Base-by-base conservation (phyloP, 2,888 invertebrate genomes). In the Alsophila aescularia region DNA sequence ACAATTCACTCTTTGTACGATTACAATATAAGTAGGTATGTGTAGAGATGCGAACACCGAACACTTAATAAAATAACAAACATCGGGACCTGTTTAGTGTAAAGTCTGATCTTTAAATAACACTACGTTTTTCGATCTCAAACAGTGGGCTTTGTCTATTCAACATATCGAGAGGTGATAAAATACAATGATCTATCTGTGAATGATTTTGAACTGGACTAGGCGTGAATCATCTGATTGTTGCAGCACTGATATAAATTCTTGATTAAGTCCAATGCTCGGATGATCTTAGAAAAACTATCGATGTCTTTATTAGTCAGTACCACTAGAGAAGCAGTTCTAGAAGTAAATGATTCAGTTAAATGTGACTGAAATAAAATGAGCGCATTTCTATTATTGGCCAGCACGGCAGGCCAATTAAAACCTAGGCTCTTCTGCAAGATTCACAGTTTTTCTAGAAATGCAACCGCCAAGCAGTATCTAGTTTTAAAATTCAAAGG, bases 141-240 rank as follows among this genome's bases (percentile, higher is more conserved):
- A 86, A 88, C 85, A 87, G 69, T 70, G 72, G 72, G 60, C 82
- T 84, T 90, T 90, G 88, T 89, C 87, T 88, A 84, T 83, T 64
- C 79, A 83, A 83, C 77, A 77, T 49, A 64, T 63, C 58, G 71
- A 74, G 66, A 62, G 70, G 67, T 69, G 69, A 77, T 80, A 73
- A 72, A 81, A 64, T 54, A 56, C 58, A 58, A 57, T 60, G 57
- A 64, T 67, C 52, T 62, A 61, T 64, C 58, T 58, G 56, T 55
- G 54, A 65, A 56, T 55, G 58, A 56, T 58, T 55, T 40, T 58
- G 56, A 52, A 21, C n/a, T 39, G 40, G 16, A 42, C 52, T 39
- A 32, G n/a, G 39, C 5, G 58, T 64, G 62, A 62, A 58, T 64
- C 64, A 62, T 59, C 40, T 27, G 32, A 57, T 49, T 34, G 21